A percentile compares a stretch with the other conserved stretches of the same genome.
These are phyloP conservation scores for Raja brachyura DNA, from an alignment of 2,113 vertebrate genomes.

Conservation along the genomic window DNA sequence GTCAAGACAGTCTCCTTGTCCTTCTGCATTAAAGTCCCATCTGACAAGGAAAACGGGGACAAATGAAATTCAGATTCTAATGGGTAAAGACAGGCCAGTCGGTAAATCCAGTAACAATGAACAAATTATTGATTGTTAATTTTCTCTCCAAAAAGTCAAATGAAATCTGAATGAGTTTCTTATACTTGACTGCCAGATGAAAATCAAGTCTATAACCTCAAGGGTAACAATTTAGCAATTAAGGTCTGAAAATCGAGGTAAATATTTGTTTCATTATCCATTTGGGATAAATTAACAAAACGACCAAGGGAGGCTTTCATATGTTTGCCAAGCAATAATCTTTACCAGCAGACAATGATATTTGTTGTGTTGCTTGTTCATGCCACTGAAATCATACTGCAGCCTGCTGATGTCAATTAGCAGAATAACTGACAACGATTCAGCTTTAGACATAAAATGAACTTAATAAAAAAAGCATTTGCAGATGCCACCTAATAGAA, in stretches of 20 bases:
- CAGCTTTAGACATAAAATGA: background rate
- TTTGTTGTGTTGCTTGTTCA: conserved; percentile 35
- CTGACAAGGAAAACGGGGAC: background rate
- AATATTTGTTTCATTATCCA: conserved; percentile 38
- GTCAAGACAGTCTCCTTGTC: background rate
- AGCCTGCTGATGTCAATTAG: conserved; percentile 31
- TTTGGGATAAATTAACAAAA: conserved; percentile 35
- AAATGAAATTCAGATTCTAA: conserved; percentile 12
- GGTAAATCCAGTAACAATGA: background rate
- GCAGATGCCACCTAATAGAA: conserved; percentile 25
- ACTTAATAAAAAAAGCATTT: conserved; percentile 27
- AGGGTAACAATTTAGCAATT: conserved; percentile 33
- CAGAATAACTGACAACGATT: conserved; percentile 18
- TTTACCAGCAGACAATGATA: conserved; percentile 7
- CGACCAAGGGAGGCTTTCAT: conserved; percentile 2
- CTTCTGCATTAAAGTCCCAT: background rate
- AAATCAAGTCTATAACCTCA: conserved; percentile 26
- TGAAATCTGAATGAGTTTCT: conserved; percentile 28
- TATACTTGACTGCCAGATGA: background rate
- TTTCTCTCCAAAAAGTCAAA: background rate
- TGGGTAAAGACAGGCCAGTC: background rate
- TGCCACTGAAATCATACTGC: conserved; percentile 16
- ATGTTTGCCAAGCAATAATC: conserved; percentile 23
- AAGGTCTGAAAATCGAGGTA: conserved; percentile 30
- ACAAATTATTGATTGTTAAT: conserved; percentile 26